Evolutionary conservation across 2,113 vertebrate genomes (phyloP).

Genomic region (Chrysemys picta): DNA sequence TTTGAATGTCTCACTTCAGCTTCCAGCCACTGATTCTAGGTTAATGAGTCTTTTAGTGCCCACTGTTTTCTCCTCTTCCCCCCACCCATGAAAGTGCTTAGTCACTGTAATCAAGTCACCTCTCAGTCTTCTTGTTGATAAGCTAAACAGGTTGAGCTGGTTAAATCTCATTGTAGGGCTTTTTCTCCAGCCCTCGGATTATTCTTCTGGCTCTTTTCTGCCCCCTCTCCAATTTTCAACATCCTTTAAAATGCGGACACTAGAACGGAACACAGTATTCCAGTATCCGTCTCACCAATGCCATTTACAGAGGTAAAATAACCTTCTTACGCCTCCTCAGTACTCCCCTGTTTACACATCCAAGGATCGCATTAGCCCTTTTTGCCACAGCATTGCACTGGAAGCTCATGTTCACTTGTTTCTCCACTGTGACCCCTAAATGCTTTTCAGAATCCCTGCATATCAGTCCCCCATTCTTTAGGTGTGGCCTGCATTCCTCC

Average conservation of each 20-base stretch:
- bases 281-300: background rate
- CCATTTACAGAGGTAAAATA: background rate
- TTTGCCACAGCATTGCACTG: background rate
- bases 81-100: background rate
- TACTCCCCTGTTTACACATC: background rate
- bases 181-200: background rate
- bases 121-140: background rate
- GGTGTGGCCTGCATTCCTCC: background rate
- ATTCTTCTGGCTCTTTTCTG: background rate
- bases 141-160: background rate
- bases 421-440: background rate
- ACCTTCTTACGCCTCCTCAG: background rate
- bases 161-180: background rate
- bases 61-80: background rate
- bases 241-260: background rate
- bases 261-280: background rate
- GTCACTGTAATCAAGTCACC: background rate
- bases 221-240: background rate
- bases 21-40: background rate
- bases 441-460: background rate
- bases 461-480: background rate
- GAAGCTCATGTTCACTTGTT: background rate
- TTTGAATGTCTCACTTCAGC: conserved; percentile 13
- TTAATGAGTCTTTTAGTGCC: conserved; percentile 58
- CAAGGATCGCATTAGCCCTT: background rate